Conservation (phyloP, 2,113 vertebrate genomes). For the Syngnathus typhle region DNA sequence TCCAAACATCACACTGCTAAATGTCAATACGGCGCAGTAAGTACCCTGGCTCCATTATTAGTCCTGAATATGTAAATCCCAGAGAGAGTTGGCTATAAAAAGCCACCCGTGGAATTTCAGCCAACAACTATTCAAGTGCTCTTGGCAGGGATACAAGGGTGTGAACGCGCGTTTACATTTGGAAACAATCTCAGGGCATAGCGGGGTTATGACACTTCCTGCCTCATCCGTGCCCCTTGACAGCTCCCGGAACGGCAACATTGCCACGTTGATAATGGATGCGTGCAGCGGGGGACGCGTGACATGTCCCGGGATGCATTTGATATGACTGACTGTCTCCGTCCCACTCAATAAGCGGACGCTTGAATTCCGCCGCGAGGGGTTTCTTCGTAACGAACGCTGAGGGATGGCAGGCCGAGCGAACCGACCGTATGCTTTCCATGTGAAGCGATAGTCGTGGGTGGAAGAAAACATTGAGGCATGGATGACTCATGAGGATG, state of each 20-base stretch:
- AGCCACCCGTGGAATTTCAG: conserved; percentile 14
- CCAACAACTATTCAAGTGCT: neutral
- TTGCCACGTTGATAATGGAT: conserved; percentile 11
- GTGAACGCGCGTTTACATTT: conserved; percentile 35
- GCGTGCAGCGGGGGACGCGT: neutral
- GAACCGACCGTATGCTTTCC: conserved; percentile 39
- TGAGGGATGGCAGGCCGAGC: conserved; percentile 12
- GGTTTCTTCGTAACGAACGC: conserved; percentile 13
- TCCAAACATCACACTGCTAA: conserved; percentile 2
- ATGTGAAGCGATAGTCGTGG: conserved; percentile 39
- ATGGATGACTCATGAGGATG: conserved; percentile 53
- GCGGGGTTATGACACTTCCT: conserved; percentile 23
- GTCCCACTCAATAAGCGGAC: neutral
- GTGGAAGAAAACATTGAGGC: conserved; percentile 29
- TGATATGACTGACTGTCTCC: neutral
- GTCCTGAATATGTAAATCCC: conserved; percentile 16
- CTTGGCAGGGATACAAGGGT: conserved; percentile 7
- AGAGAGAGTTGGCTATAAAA: conserved; percentile 3
- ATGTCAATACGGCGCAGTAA: conserved; percentile 7
- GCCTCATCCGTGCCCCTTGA: conserved; percentile 13
- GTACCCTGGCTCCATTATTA: conserved; percentile 10
- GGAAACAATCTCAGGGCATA: conserved; percentile 10
- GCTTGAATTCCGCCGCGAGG: conserved; percentile 9
- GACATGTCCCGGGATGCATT: conserved; percentile 19
- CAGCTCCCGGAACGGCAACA: conserved; percentile 22